Evolutionary conservation across 2,113 vertebrate genomes (phyloP).

Genomic region (Trogon surrucura): DNA sequence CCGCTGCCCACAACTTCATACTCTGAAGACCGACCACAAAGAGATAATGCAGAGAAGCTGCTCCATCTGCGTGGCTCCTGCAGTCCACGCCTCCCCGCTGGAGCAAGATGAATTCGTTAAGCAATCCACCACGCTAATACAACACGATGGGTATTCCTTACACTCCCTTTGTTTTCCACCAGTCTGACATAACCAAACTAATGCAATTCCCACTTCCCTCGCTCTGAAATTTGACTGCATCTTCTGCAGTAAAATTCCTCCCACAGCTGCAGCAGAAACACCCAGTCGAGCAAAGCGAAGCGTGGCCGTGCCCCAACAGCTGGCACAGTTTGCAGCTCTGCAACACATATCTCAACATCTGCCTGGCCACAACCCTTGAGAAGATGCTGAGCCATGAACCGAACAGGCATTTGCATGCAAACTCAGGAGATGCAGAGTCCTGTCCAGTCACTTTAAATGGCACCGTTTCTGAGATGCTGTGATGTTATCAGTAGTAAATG

Average conservation of each 20-base stretch:
- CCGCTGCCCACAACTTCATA: neutral
- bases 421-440: neutral
- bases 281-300: neutral
- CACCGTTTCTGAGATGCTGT: neutral
- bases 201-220: neutral
- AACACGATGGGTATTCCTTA: neutral
- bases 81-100: neutral
- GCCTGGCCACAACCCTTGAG: neutral
- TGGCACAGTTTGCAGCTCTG: neutral
- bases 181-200: neutral
- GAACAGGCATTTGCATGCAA: neutral
- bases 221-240: neutral
- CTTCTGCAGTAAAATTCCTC: neutral
- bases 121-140: neutral
- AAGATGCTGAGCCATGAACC: neutral
- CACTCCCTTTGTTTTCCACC: neutral
- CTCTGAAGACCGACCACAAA: too few species aligned
- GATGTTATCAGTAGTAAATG: neutral
- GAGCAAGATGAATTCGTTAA: neutral
- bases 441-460: neutral
- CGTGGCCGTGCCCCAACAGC: rapidly evolving
- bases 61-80: neutral
- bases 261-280: neutral
- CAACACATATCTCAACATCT: neutral
- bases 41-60: neutral